These are phyloP conservation scores for Tenualosa ilisha DNA, from an alignment of 2,797 vertebrate genomes.

Conservation along the genomic window DNA sequence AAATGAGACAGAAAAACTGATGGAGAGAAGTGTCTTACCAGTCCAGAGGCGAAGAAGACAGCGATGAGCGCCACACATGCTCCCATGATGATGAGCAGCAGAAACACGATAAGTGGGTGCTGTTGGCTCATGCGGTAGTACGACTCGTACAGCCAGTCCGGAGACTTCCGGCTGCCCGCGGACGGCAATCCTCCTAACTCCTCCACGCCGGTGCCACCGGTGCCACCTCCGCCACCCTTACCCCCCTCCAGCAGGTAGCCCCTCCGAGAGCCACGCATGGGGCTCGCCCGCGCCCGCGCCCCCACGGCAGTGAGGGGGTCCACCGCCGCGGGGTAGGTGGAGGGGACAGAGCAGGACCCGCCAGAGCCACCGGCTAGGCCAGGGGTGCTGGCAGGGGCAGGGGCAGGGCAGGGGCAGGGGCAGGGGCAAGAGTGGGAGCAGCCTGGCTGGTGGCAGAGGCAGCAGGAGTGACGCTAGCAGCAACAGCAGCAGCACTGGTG, in stretches of 20 bases:
- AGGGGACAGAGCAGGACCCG: neutral
- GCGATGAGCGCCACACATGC: conserved; percentile 91
- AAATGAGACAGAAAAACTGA: conserved; percentile 9
- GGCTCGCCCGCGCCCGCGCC: conserved; percentile 31
- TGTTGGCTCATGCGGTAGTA: conserved; percentile 99
- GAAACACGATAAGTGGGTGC: conserved; percentile 96
- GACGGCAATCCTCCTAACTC: conserved; percentile 45
- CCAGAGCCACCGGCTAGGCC: neutral
- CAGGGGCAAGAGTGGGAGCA: conserved; percentile 26
- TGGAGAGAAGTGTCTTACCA: conserved; percentile 80
- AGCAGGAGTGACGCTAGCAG: neutral
- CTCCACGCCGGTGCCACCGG: conserved; percentile 62
- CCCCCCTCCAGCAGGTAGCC: conserved; percentile 86
- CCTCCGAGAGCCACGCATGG: conserved; percentile 81
- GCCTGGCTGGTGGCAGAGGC: neutral
- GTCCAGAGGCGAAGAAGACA: conserved; percentile 94
- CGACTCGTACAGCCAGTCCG: conserved; percentile 96
- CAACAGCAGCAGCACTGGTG: neutral
- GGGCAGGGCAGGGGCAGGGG: neutral
- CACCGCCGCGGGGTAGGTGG: conserved; percentile 14
- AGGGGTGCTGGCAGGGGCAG: neutral
- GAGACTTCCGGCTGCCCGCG: conserved; percentile 73
- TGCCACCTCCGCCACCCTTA: neutral
- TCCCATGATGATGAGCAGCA: conserved; percentile 97
- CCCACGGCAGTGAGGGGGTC: conserved; percentile 40